These are phyloP conservation scores for Tortrix viridana DNA, from an alignment of 2,888 invertebrate species.

Conservation along the genomic window DNA sequence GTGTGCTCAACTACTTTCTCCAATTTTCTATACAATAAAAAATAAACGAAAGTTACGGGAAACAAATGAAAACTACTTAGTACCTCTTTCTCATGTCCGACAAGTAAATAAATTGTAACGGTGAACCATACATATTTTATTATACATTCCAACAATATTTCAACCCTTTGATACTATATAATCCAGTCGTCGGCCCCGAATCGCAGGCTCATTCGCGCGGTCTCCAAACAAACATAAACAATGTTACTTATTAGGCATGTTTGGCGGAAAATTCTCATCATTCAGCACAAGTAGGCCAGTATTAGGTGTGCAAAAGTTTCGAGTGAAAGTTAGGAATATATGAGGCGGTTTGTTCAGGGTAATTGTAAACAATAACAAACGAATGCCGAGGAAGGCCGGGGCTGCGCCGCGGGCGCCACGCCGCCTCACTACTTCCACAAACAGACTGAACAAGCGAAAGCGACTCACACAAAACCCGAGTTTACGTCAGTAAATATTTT, in stretches of 20 bases:
- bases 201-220: conserved; percentile 26
- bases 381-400: conserved; percentile 55
- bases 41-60: too few relatives aligned
- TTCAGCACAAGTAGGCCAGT: conserved; percentile 60
- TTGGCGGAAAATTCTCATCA: conserved; percentile 57
- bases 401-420: conserved; percentile 47
- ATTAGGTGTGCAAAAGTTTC: conserved; percentile 59
- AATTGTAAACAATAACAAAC: conserved; percentile 76
- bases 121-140: conserved; percentile 6
- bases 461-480: conserved; percentile 41
- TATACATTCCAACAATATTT: conserved; percentile 22
- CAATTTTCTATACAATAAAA: too few relatives aligned
- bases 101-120: conserved; percentile 5
- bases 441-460: conserved; percentile 50
- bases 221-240: conserved; percentile 39
- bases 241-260: conserved; percentile 43
- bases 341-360: conserved; percentile 68
- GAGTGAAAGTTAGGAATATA: conserved; percentile 67
- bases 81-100: too few relatives aligned
- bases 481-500: conserved; percentile 22
- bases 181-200: conserved; percentile 15
- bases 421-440: conserved; percentile 50
- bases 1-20: too few relatives aligned
- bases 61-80: conserved; percentile 5
- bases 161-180: conserved; percentile 24